Evolutionary conservation across 2,797 vertebrate species (phyloP).

Genomic region (Rhinichthys osculus): DNA sequence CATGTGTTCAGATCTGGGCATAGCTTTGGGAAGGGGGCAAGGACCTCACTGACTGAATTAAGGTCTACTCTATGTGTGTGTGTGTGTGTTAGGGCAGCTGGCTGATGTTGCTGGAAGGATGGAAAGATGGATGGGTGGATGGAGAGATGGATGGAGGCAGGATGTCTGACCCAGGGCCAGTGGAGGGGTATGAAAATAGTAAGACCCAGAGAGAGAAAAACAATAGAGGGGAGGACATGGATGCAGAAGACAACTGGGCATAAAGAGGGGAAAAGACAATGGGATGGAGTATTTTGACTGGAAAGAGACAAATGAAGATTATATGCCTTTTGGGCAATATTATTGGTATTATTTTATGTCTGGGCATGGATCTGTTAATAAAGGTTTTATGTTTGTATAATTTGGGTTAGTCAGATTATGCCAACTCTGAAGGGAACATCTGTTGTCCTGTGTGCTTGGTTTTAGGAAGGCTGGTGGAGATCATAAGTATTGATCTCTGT

Average conservation of each 20-base stretch:
- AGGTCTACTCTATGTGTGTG: constrained; percentile 37
- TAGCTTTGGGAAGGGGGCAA: constrained; percentile 51
- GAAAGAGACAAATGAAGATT: constrained; percentile 4
- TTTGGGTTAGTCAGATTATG: constrained; percentile 26
- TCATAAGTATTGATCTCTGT: constrained; percentile 63
- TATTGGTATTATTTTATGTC: constrained; percentile 5
- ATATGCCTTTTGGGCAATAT: not conserved
- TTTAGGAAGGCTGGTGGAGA: constrained; percentile 47
- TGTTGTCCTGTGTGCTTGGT: constrained; percentile 25
- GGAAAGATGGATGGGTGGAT: constrained; percentile 52
- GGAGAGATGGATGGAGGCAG: constrained; percentile 46
- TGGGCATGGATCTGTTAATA: constrained; percentile 24
- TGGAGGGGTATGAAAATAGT: constrained; percentile 42
- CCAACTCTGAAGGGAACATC: constrained; percentile 22
- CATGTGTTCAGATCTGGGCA: constrained; percentile 47
- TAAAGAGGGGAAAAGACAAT: constrained; percentile 14
- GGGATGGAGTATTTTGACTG: constrained; percentile 14
- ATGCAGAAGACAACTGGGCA: constrained; percentile 8
- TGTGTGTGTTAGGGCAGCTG: constrained; percentile 50
- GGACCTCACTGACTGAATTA: constrained; percentile 58
- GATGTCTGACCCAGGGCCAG: constrained; percentile 46
- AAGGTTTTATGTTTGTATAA: constrained; percentile 12
- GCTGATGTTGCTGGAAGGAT: constrained; percentile 56
- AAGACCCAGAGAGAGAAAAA: constrained; percentile 37
- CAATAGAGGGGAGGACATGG: constrained; percentile 29